Evolutionary conservation across 2,888 invertebrate species (phyloP), one percentile per base, ranked within the genome.

Genomic region (Acleris sparsana): DNA sequence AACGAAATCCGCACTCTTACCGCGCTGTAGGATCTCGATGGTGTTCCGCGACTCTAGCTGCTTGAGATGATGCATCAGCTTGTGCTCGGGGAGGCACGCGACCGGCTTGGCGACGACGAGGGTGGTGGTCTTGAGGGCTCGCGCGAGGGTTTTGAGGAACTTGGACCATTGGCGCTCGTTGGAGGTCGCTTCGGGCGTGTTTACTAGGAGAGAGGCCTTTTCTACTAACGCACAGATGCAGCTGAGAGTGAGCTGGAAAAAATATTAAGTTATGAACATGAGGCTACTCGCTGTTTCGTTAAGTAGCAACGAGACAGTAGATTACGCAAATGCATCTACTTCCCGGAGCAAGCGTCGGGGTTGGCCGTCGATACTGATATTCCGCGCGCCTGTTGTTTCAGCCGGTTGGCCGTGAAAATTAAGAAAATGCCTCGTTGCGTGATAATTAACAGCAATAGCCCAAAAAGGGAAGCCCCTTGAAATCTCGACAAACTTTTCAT

Each of bases 151-250:
- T 67, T 89, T 87, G 5, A 94, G 85, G 83, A 94, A 94, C 69
- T 91, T 91, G 11, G 85, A 91, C 94, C 94, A 94, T 63, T 92
- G 92, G 0, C 91, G 77, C 66, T 92, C 92, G 80, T 85, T 88
- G 1, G 89, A 81, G 0, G 89, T 89, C 17, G 91, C 87, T 65
- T 91, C 91, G 0, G 89, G 86, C 0, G 89, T 89, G 73, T 85
- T 87, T 0, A 87, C 81, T 0, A 92, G 75, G 0, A 78, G 48
- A 0, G 84, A 67, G 0, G 92, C 89, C 20, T 85, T 85, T 22
- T 90, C 91, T 52, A 90, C 73, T 2, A 92, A 70, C 0, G 87
- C 85, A 75, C 88, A 88, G 0, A 92, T 85, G 74, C 88, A 87
- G 73, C 86, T 86, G 5, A 92, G 75, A 0, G 91, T 92, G 61